phyloP scores from a whole-genome alignment of 2,888 invertebrate genomes.

The Rhodophaea formosa region DNA sequence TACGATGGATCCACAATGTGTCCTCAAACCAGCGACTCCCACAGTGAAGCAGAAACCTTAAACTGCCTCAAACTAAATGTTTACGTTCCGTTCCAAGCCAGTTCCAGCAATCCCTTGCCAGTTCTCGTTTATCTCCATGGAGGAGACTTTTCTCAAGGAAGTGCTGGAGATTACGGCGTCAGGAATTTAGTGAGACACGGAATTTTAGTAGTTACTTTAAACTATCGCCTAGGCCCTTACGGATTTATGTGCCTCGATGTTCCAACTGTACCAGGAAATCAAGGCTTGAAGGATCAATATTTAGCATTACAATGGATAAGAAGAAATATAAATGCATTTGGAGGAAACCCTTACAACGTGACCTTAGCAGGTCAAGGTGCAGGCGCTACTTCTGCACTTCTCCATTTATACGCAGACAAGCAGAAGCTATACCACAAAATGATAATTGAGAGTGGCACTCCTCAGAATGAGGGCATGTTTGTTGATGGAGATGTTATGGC shows the following conservation, averaged over 20 bases:
- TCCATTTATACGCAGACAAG: conserved; percentile 63
- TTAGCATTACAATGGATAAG: conserved; percentile 65
- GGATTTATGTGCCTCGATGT: conserved; percentile 69
- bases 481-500: conserved; percentile 53
- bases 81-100: conserved; percentile 60
- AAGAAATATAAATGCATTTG: conserved; percentile 63
- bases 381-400: conserved; percentile 59
- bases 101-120: conserved; percentile 57
- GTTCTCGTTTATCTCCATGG: conserved; percentile 73
- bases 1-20: conserved; percentile 57
- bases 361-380: conserved; percentile 68
- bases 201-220: conserved; percentile 64
- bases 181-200: conserved; percentile 57
- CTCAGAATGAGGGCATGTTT: conserved; percentile 60
- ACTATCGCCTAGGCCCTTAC: conserved; percentile 70
- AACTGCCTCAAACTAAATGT: conserved; percentile 86
- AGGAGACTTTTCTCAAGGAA: conserved; percentile 56
- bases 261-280: conserved; percentile 64
- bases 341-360: conserved; percentile 69
- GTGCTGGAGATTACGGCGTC: conserved; percentile 51
- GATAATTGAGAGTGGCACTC: conserved; percentile 67
- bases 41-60: conserved; percentile 45
- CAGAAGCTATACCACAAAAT: conserved; percentile 65
- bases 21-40: conserved; percentile 46
- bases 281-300: conserved; percentile 70